Conservation (phyloP, 1,140 invertebrate species). For the Paralvinella palmiformis region DNA sequence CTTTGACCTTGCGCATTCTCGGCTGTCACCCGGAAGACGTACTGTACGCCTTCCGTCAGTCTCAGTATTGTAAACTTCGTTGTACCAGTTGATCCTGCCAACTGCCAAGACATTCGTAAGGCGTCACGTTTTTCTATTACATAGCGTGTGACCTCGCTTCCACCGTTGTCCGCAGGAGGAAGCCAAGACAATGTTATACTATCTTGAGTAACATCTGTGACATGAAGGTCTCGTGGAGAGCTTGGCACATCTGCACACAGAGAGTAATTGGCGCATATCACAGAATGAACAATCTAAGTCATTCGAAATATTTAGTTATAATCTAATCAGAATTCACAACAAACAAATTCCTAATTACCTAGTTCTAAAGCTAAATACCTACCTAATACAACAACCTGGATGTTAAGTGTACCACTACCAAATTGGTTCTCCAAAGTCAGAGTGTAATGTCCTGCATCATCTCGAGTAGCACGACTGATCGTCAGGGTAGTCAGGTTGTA, state of each 20-base stretch:
- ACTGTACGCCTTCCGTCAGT: conserved; percentile 80
- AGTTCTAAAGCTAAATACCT: conserved; percentile 50
- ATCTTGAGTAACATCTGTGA: conserved; percentile 85
- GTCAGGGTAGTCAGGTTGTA: conserved; percentile 52
- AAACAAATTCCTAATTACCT: no score
- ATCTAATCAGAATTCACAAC: no score
- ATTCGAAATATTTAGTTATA: no score
- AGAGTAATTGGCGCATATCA: no score
- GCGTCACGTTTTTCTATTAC: conserved; percentile 72
- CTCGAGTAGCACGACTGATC: conserved; percentile 59
- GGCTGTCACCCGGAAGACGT: conserved; percentile 93
- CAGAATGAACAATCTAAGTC: no score
- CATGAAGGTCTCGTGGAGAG: conserved; percentile 57
- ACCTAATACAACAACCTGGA: conserved; percentile 81
- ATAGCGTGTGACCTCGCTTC: conserved; percentile 81
- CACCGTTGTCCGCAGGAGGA: conserved; percentile 84
- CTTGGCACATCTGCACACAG: conserved; percentile 75
- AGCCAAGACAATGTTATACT: conserved; percentile 80
- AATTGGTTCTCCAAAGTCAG: conserved; percentile 77
- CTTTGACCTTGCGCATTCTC: conserved; percentile 80
- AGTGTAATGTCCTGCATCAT: conserved; percentile 77
- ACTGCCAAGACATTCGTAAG: conserved; percentile 61
- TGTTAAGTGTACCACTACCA: conserved; percentile 82
- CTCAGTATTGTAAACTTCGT: conserved; percentile 77
- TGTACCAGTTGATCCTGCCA: conserved; percentile 7